Percentiles rank a stretch among this genome's conserved stretches.
Conservation (phyloP, 2,888 invertebrate genomes). For the Mesorhabditis spiculigera region DNA sequence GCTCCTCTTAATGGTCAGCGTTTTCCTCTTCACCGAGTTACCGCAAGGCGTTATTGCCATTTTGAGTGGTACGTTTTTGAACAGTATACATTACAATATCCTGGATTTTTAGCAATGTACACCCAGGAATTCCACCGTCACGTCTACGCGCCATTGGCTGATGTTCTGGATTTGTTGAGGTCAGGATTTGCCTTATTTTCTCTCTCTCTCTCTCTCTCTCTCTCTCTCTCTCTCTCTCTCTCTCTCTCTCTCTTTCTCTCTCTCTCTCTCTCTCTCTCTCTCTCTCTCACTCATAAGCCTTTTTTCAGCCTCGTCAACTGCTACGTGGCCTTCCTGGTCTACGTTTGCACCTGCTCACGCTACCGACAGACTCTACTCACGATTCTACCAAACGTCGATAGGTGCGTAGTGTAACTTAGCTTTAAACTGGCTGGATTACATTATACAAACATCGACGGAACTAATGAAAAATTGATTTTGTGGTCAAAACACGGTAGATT, state of each 20-base stretch:
- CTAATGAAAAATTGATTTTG: too few species aligned
- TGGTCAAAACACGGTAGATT: too few species aligned
- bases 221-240: not conserved
- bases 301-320: constrained; percentile 34
- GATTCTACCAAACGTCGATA: constrained; percentile 20
- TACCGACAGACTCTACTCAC: constrained; percentile 38
- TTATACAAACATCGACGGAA: too few species aligned
- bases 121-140: constrained; percentile 41
- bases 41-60: constrained; percentile 62
- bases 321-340: constrained; percentile 46
- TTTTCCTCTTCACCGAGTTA: constrained; percentile 74
- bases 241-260: too few species aligned
- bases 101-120: constrained; percentile 32
- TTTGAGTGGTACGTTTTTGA: constrained; percentile 28
- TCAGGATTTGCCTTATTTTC: not conserved
- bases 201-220: not conserved
- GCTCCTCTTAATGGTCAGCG: constrained; percentile 73
- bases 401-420: not conserved
- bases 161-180: constrained; percentile 39
- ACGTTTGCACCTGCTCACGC: constrained; percentile 36
- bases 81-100: not conserved
- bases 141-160: constrained; percentile 41
- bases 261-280: too few species aligned
- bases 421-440: too few species aligned
- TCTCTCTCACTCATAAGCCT: too few species aligned